Conservation (phyloP, 2,113 vertebrate species). For the Oophaga pumilio region DNA sequence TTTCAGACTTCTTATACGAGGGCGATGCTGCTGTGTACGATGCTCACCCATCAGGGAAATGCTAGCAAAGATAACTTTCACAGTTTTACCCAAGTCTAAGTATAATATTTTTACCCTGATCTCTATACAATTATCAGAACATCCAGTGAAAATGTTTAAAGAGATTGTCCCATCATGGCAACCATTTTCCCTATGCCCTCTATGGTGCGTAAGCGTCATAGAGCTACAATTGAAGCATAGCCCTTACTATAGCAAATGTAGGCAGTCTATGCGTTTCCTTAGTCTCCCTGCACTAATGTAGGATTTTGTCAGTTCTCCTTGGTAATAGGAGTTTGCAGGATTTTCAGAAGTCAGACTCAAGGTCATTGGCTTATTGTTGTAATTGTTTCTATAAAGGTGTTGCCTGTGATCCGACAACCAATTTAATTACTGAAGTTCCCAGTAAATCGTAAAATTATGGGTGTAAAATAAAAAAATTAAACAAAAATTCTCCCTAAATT, state of each 20-base stretch:
- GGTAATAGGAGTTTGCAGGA: neutral
- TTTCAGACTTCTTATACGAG: neutral
- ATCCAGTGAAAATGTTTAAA: neutral
- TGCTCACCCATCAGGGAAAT: neutral
- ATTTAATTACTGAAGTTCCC: neutral
- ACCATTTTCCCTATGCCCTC: too few species aligned
- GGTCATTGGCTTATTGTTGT: neutral
- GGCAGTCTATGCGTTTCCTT: too few species aligned
- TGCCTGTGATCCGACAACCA: neutral
- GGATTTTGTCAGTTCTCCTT: neutral
- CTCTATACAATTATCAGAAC: neutral
- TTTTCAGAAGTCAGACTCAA: neutral
- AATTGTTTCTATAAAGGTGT: neutral
- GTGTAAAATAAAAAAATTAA: neutral
- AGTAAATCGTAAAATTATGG: neutral
- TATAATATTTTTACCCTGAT: neutral
- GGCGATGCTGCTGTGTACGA: neutral
- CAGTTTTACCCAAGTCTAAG: neutral
- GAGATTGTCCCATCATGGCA: neutral
- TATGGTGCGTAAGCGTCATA: too few species aligned
- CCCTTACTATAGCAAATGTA: too few species aligned
- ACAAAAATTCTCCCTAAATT: too few species aligned
- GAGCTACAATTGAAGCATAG: too few species aligned
- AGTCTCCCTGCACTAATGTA: too few species aligned
- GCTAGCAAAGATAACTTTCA: too few species aligned